Percentiles rank a stretch among this genome's conserved stretches.
phyloP scores from a whole-genome alignment of 2,113 vertebrate species.

The Xiphophorus hellerii region DNA sequence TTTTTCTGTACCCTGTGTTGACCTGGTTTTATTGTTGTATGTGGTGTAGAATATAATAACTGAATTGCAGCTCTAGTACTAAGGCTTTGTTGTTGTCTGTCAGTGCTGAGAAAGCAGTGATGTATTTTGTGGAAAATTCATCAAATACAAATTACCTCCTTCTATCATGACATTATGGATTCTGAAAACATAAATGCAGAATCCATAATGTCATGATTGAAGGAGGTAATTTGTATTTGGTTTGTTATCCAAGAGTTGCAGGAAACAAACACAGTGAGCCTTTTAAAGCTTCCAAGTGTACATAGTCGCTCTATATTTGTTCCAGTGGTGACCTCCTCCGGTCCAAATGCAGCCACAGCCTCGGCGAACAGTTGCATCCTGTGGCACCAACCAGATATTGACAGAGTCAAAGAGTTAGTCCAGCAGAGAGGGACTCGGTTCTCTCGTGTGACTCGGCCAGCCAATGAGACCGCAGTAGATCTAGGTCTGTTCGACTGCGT shows the following conservation, averaged over 20 bases:
- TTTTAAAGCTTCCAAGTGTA: background rate
- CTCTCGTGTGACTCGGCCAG: constrained; percentile 68
- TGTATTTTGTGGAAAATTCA: constrained; percentile 55
- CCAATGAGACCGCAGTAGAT: constrained; percentile 72
- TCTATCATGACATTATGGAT: too few species aligned
- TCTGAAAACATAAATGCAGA: too few species aligned
- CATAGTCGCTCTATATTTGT: background rate
- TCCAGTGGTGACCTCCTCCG: constrained; percentile 7
- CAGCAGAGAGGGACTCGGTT: constrained; percentile 63
- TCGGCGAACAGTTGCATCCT: constrained; percentile 59
- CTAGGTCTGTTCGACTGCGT: constrained; percentile 71
- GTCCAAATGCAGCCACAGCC: constrained; percentile 27
- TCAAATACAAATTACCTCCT: too few species aligned
- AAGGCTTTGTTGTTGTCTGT: constrained; percentile 61
- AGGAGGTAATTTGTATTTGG: background rate
- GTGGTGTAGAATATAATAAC: constrained; percentile 48
- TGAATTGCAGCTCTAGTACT: constrained; percentile 44
- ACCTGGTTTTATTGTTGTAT: constrained; percentile 30
- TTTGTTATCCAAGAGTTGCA: background rate
- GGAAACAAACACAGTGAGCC: background rate
- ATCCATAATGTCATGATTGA: constrained; percentile 11
- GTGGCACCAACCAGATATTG: constrained; percentile 67
- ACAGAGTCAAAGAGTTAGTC: constrained; percentile 73
- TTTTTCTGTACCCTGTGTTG: constrained; percentile 6
- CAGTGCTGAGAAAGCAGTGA: constrained; percentile 49